Conservation (phyloP, 2,888 invertebrate species). For the Hirtodrosophila trivittata region DNA sequence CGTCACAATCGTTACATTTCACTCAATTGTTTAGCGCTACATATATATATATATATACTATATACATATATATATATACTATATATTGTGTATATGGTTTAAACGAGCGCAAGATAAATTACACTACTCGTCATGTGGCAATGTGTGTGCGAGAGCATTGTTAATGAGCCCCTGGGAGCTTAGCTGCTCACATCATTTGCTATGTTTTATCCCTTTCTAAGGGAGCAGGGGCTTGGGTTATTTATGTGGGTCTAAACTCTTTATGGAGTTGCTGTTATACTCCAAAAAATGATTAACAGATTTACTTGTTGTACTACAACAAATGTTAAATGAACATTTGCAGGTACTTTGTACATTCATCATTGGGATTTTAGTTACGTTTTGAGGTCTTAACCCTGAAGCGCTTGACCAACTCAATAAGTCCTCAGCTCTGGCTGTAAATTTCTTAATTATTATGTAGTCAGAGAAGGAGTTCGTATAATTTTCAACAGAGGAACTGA, state of each 20-base stretch:
- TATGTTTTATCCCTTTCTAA: conserved; percentile 18
- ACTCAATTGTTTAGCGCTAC: conserved; percentile 72
- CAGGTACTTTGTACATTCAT: conserved; percentile 36
- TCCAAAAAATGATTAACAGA: conserved; percentile 52
- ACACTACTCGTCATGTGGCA: conserved; percentile 30
- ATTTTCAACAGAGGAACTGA: too few relatives aligned
- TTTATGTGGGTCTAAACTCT: conserved; percentile 25
- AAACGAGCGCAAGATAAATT: conserved; percentile 74
- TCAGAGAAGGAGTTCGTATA: too few relatives aligned
- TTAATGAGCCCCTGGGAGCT: conserved; percentile 74
- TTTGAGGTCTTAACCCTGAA: conserved; percentile 17
- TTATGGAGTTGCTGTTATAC: conserved; percentile 8
- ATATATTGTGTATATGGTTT: conserved; percentile 58
- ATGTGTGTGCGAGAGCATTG: conserved; percentile 40
- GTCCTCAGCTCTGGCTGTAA: too few relatives aligned
- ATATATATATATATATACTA: conserved; percentile 52
- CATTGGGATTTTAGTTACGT: conserved; percentile 18
- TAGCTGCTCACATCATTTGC: conserved; percentile 52
- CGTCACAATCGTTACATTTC: conserved; percentile 66
- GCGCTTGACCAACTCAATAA: too few relatives aligned
- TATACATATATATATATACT: conserved; percentile 46
- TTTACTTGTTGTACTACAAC: conserved; percentile 46
- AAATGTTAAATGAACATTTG: conserved; percentile 22
- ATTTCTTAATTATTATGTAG: too few relatives aligned
- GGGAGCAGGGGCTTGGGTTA: too few relatives aligned